Conservation (phyloP, 2,888 invertebrate genomes). For the Saturnia japonica region DNA sequence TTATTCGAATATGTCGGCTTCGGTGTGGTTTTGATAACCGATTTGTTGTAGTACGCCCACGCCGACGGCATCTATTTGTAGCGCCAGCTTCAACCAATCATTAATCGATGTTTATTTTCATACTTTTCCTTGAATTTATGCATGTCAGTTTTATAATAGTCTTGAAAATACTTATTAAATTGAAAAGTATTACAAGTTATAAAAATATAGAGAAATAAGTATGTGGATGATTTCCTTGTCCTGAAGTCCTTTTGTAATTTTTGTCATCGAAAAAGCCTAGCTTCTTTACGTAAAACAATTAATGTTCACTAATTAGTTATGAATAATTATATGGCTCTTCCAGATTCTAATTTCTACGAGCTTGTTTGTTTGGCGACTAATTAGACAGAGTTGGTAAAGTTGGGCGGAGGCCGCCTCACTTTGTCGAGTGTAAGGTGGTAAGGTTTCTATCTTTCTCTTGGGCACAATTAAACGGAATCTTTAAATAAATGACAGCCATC, state of each 20-base stretch:
- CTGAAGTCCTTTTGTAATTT: background rate
- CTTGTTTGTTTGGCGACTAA: conserved; percentile 64
- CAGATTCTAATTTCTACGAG: conserved; percentile 37
- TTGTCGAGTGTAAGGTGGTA: conserved; percentile 42
- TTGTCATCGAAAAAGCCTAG: no score
- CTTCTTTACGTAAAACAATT: no score
- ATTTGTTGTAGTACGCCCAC: no score
- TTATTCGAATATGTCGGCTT: no score
- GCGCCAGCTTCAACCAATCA: no score
- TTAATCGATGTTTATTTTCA: no score
- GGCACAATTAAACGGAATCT: conserved; percentile 33
- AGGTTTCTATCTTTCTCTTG: conserved; percentile 47
- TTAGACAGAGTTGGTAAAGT: conserved; percentile 59
- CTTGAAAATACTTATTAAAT: background rate
- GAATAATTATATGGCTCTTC: conserved; percentile 33
- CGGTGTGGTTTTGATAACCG: no score
- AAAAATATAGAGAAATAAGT: background rate
- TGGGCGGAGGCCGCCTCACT: conserved; percentile 47
- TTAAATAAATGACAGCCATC: conserved; percentile 16
- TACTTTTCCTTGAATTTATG: no score
- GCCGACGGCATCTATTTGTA: no score
- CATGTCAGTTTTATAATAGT: no score
- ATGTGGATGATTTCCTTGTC: background rate
- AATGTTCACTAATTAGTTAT: conserved; percentile 2
- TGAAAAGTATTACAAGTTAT: background rate